These are phyloP conservation scores for Brachypalpus laphriformis DNA, from an alignment of 2,888 invertebrate genomes.

Conservation along the genomic window DNA sequence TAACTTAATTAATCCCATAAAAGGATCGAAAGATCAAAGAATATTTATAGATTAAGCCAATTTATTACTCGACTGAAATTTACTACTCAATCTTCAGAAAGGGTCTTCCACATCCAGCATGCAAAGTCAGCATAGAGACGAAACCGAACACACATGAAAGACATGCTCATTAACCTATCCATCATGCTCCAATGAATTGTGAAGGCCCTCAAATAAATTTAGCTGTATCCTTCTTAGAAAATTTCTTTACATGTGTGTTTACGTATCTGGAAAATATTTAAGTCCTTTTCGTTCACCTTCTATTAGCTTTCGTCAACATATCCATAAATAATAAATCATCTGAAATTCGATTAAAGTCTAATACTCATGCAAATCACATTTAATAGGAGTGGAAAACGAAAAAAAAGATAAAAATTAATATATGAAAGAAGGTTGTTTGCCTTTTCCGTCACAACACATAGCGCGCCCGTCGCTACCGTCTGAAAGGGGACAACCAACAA, in stretches of 20 bases:
- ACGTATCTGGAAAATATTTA: not conserved
- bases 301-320: constrained; percentile 43
- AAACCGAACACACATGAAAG: not conserved
- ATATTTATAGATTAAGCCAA: not conserved
- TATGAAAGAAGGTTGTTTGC: constrained; percentile 11
- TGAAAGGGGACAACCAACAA: constrained; percentile 16
- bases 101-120: not conserved
- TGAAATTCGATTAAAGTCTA: constrained; percentile 52
- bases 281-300: constrained; percentile 19
- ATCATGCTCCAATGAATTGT: constrained; percentile 13
- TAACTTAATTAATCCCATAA: not conserved
- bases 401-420: not conserved
- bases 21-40: not conserved
- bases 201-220: not conserved
- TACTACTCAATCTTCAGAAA: not conserved
- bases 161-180: constrained; percentile 5
- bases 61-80: not conserved
- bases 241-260: not conserved
- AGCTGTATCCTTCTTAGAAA: not conserved
- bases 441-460: not conserved
- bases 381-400: not conserved
- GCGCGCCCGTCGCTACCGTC: not conserved
- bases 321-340: constrained; percentile 62
- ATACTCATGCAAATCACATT: constrained; percentile 58
- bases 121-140: not conserved